These are phyloP conservation scores for Palythoa grandis DNA, from an alignment of 92 coral and sea anemone species.

Conservation along the genomic window DNA sequence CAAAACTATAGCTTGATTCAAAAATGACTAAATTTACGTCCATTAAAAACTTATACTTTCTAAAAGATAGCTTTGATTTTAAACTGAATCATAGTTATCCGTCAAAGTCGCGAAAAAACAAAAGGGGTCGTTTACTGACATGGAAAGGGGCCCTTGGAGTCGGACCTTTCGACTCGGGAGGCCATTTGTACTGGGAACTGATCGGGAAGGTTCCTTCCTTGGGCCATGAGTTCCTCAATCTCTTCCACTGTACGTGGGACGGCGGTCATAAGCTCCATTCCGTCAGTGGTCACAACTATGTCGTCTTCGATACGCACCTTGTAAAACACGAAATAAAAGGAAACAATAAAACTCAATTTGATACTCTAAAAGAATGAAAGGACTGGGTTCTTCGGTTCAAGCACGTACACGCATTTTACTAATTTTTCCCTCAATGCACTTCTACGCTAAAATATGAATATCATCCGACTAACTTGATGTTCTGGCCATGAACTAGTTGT, in stretches of 20 bases:
- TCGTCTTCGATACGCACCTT: conserved; percentile 99
- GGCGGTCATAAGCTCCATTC: conserved; percentile 98
- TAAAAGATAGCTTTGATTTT: conserved; percentile 11
- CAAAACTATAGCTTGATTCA: too few species aligned
- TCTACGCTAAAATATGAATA: too few species aligned
- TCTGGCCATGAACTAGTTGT: too few species aligned
- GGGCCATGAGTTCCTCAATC: conserved; percentile 93
- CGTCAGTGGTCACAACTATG: conserved; percentile 91
- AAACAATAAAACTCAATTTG: not conserved
- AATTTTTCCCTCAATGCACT: too few species aligned
- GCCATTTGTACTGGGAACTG: conserved; percentile 67
- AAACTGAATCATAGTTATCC: not conserved
- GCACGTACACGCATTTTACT: too few species aligned
- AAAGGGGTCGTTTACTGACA: conserved; percentile 4
- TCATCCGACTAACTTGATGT: too few species aligned
- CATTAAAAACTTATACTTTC: not conserved
- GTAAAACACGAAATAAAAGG: not conserved
- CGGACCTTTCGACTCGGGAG: conserved; percentile 43
- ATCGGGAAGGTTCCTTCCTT: conserved; percentile 70
- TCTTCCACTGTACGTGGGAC: conserved; percentile 97
- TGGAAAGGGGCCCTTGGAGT: conserved; percentile 36
- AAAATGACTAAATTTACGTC: not conserved
- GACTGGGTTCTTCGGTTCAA: too few species aligned
- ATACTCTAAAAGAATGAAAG: not conserved
- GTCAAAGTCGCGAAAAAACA: not conserved